phyloP scores from a whole-genome alignment of 2,797 vertebrate species.

The Anas bahamensis region DNA sequence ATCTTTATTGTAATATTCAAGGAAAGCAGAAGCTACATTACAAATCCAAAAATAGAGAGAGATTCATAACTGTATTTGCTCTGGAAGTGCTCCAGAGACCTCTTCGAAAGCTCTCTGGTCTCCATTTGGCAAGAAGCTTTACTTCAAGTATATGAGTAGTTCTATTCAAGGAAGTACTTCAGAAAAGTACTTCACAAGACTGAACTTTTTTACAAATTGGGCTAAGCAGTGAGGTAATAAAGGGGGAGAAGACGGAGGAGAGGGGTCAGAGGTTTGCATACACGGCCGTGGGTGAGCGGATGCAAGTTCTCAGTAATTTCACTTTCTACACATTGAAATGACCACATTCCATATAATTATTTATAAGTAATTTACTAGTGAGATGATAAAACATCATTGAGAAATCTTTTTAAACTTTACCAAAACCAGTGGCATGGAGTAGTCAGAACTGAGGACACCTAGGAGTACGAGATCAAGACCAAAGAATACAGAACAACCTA shows the following conservation, averaged over 20 bases:
- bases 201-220: background rate
- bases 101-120: background rate
- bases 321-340: background rate
- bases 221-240: background rate
- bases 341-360: background rate
- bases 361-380: background rate
- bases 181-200: background rate
- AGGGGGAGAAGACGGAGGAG: background rate
- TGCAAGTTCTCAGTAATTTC: background rate
- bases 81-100: background rate
- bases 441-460: background rate
- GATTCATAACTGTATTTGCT: background rate
- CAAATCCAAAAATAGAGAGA: background rate
- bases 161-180: background rate
- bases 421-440: background rate
- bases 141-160: background rate
- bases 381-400: background rate
- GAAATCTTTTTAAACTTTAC: background rate
- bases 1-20: background rate
- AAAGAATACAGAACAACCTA: background rate
- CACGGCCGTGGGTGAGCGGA: background rate
- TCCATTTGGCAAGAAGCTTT: background rate
- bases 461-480: background rate
- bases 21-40: background rate
- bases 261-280: background rate